These are phyloP conservation scores for Acropternis orthonyx DNA, from an alignment of 2,797 vertebrate species.

Conservation along the genomic window DNA sequence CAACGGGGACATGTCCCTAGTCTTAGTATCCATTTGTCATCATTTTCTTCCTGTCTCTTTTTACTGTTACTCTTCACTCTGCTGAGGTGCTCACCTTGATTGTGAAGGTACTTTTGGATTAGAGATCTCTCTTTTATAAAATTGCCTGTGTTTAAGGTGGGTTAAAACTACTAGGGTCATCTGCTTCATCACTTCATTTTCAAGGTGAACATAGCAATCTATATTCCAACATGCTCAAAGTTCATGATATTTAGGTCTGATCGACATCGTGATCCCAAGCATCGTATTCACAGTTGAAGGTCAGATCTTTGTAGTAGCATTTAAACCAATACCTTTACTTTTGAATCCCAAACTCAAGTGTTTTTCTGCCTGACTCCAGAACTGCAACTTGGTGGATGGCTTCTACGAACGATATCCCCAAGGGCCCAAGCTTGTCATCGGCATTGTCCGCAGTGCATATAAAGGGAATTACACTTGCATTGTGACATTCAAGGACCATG, in stretches of 20 bases:
- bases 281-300: neutral
- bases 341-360: neutral
- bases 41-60: neutral
- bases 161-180: neutral
- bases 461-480: slow-evolving; percentile 83
- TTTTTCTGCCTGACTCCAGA: slow-evolving; percentile 60
- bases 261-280: neutral
- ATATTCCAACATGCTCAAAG: neutral
- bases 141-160: neutral
- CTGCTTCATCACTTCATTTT: neutral
- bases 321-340: neutral
- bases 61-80: neutral
- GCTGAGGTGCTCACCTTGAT: neutral
- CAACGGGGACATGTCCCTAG: neutral
- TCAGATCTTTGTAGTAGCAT: neutral
- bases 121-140: neutral
- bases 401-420: slow-evolving; percentile 59
- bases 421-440: slow-evolving; percentile 71
- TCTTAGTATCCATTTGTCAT: neutral
- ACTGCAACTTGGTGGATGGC: slow-evolving; percentile 63
- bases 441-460: slow-evolving; percentile 37
- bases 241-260: neutral
- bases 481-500: slow-evolving; percentile 78
- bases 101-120: neutral
- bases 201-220: neutral